Conservation (phyloP, 1,140 invertebrate species). For the Drosophila pruinosa region DNA sequence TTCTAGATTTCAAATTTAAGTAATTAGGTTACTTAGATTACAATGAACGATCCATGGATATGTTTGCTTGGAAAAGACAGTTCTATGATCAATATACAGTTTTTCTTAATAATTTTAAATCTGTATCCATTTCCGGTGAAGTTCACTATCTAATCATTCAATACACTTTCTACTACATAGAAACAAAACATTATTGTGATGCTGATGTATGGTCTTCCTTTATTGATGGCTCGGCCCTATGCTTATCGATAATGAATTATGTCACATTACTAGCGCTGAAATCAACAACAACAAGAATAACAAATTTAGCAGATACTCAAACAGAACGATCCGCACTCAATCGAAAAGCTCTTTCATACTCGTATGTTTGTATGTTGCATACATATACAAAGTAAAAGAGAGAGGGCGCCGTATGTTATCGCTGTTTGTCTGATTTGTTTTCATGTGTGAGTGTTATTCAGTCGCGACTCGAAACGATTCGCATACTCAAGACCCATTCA, state of each 20-base stretch:
- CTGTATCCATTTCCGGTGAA: neutral
- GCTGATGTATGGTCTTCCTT: slow-evolving; percentile 6
- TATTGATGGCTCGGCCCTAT: neutral
- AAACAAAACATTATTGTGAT: slow-evolving; percentile 13
- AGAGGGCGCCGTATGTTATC: slow-evolving; percentile 46
- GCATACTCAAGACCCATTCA: slow-evolving; percentile 45
- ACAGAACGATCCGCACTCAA: slow-evolving; percentile 31
- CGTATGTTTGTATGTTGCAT: neutral
- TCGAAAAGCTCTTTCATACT: neutral
- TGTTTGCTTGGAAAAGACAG: no score
- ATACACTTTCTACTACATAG: slow-evolving; percentile 20
- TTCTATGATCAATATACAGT: neutral
- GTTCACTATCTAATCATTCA: slow-evolving; percentile 9
- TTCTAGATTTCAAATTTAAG: neutral
- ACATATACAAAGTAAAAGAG: neutral
- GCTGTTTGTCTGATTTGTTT: slow-evolving; percentile 20
- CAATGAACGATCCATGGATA: neutral
- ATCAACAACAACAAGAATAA: slow-evolving; percentile 8
- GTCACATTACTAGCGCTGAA: slow-evolving; percentile 6
- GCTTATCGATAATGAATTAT: slow-evolving; percentile 37
- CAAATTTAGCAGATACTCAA: slow-evolving; percentile 19
- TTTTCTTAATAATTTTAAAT: neutral
- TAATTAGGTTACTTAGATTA: neutral
- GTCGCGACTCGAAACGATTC: slow-evolving; percentile 44
- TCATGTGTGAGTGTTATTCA: slow-evolving; percentile 53